Percentiles rank a stretch among this genome's conserved stretches.
Conservation (phyloP, 2,113 vertebrate species). For the Lagopus muta region DNA sequence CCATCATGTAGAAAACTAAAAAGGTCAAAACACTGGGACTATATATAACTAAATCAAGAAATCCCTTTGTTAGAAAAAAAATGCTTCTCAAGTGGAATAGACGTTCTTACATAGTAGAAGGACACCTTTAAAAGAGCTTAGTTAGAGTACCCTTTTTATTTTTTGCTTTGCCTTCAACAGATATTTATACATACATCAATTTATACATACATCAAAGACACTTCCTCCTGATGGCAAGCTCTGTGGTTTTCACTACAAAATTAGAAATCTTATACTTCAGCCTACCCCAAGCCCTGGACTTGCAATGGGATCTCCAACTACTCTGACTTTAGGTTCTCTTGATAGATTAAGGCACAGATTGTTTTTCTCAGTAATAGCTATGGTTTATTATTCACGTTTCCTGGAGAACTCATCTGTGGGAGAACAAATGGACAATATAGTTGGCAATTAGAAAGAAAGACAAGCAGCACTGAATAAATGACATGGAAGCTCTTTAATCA, state of each 20-base stretch:
- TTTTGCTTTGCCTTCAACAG: neutral
- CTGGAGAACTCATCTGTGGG: neutral
- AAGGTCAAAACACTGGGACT: neutral
- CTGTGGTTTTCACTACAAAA: neutral
- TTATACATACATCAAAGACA: neutral
- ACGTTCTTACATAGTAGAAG: neutral
- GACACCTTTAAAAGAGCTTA: neutral
- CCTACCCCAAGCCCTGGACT: neutral
- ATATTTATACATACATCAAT: neutral
- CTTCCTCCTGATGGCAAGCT: neutral
- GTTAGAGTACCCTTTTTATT: neutral
- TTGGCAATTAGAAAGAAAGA: neutral
- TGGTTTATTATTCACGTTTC: neutral
- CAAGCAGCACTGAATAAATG: neutral
- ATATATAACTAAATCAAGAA: conserved; percentile 7
- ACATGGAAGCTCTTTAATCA: neutral
- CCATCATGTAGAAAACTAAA: conserved; percentile 3
- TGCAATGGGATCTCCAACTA: neutral
- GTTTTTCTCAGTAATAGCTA: neutral
- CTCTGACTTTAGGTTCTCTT: neutral
- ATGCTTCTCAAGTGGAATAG: neutral
- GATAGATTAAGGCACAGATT: neutral
- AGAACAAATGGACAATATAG: neutral
- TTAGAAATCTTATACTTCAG: neutral
- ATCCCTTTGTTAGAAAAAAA: neutral